Percentiles rank a stretch among this genome's conserved stretches.
Evolutionary conservation across 2,797 vertebrate genomes (phyloP).

Genomic region (Hoplostethus mediterraneus): DNA sequence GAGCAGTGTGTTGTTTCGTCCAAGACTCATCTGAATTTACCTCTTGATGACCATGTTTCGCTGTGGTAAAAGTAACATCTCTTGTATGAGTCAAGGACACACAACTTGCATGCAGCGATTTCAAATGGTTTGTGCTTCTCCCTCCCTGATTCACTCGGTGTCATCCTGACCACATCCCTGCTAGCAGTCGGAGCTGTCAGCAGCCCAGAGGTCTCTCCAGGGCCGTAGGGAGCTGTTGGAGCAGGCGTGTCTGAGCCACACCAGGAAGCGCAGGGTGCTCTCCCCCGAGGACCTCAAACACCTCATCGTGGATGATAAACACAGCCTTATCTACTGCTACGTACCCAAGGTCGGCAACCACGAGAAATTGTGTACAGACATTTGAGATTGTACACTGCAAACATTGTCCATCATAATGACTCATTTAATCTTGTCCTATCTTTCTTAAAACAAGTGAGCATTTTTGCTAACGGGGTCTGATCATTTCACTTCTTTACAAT

Average conservation of each 20-base stretch:
- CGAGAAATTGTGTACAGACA: conserved; percentile 3
- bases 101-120: background rate
- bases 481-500: too few species aligned
- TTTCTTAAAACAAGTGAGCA: too few species aligned
- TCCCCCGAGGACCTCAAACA: conserved; percentile 91
- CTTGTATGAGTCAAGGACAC: background rate
- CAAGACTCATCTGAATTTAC: too few species aligned
- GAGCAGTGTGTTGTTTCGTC: too few species aligned
- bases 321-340: conserved; percentile 96
- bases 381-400: background rate
- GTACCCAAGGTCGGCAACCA: conserved; percentile 90
- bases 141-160: background rate
- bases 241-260: conserved; percentile 87
- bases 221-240: conserved; percentile 88
- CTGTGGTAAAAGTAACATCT: too few species aligned
- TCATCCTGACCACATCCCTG: conserved; percentile 3
- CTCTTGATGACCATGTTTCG: too few species aligned
- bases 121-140: conserved; percentile 27
- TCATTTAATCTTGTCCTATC: too few species aligned
- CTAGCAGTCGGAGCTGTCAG: conserved; percentile 75
- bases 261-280: conserved; percentile 89
- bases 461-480: too few species aligned
- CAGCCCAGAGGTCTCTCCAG: conserved; percentile 85
- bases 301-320: conserved; percentile 94
- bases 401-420: background rate